These are phyloP conservation scores for Phlogophora meticulosa DNA, from an alignment of 2,888 invertebrate species.

Conservation along the genomic window DNA sequence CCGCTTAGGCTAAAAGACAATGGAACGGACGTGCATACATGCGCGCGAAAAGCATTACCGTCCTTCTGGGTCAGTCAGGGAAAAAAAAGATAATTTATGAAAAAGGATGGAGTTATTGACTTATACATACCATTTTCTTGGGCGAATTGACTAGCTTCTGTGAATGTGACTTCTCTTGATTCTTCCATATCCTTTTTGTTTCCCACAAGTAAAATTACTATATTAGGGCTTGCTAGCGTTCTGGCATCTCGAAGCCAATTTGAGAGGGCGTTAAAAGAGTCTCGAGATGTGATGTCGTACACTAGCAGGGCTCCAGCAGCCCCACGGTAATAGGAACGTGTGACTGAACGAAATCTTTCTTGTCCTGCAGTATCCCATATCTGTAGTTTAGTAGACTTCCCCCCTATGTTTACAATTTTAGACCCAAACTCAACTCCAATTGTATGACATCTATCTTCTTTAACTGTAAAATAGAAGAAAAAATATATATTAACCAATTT, in stretches of 20 bases:
- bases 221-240: slow-evolving; percentile 95
- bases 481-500: slow-evolving; percentile 1
- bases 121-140: slow-evolving; percentile 95
- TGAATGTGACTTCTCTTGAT: slow-evolving; percentile 95
- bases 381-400: slow-evolving; percentile 95
- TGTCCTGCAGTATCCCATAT: slow-evolving; percentile 98
- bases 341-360: slow-evolving; percentile 98
- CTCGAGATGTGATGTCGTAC: slow-evolving; percentile 97
- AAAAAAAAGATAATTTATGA: background rate
- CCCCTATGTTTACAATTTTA: slow-evolving; percentile 95
- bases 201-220: slow-evolving; percentile 95
- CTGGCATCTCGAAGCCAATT: slow-evolving; percentile 96
- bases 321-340: slow-evolving; percentile 95
- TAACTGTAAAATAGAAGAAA: slow-evolving; percentile 90
- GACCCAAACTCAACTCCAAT: slow-evolving; percentile 97
- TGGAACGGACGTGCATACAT: too few relatives aligned
- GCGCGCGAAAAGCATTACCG: too few relatives aligned
- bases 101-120: background rate
- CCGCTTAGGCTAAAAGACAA: too few relatives aligned
- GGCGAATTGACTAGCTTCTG: slow-evolving; percentile 96
- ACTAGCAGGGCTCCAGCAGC: slow-evolving; percentile 98
- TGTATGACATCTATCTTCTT: slow-evolving; percentile 96
- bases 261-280: slow-evolving; percentile 97
- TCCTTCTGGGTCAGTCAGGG: too few relatives aligned
- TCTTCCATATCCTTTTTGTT: slow-evolving; percentile 96